These are phyloP conservation scores for Bergia puertoricense DNA, from an alignment of 92 coral and sea anemone genomes.

Conservation along the genomic window DNA sequence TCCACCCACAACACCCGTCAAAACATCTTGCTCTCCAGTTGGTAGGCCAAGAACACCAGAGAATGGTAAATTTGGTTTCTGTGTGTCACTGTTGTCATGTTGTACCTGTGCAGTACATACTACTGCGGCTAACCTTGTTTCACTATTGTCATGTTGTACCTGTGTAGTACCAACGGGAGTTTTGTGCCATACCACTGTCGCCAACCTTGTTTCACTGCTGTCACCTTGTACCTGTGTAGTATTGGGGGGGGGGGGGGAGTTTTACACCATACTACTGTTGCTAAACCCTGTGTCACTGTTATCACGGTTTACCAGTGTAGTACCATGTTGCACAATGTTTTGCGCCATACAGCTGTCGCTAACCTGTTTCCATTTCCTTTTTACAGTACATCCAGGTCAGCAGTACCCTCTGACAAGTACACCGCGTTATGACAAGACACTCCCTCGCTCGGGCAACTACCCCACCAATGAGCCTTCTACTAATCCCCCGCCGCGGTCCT, in stretches of 20 bases:
- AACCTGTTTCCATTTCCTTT: not conserved
- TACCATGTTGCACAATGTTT: not conserved
- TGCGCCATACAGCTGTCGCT: not conserved
- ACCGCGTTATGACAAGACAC: constrained; percentile 57
- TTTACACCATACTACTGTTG: no score
- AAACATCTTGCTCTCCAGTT: constrained; percentile 65
- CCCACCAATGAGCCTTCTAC: constrained; percentile 52
- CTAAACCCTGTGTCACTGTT: not conserved
- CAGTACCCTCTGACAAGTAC: constrained; percentile 77
- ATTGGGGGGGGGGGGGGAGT: no score
- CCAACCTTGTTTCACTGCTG: no score
- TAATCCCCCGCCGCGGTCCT: constrained; percentile 68
- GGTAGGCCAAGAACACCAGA: constrained; percentile 67
- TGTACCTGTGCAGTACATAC: not conserved
- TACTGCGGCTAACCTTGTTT: no score
- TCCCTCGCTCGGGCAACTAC: constrained; percentile 73
- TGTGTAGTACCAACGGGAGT: no score
- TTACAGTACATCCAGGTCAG: not conserved
- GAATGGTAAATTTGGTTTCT: constrained; percentile 49
- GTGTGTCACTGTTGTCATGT: not conserved
- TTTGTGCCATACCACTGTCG: no score
- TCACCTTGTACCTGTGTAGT: no score
- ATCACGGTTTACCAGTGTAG: not conserved
- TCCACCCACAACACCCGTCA: constrained; percentile 69
- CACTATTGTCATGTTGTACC: no score